These are phyloP conservation scores for Petrophora chlorosata DNA, from an alignment of 2,888 invertebrate species.

Conservation along the genomic window DNA sequence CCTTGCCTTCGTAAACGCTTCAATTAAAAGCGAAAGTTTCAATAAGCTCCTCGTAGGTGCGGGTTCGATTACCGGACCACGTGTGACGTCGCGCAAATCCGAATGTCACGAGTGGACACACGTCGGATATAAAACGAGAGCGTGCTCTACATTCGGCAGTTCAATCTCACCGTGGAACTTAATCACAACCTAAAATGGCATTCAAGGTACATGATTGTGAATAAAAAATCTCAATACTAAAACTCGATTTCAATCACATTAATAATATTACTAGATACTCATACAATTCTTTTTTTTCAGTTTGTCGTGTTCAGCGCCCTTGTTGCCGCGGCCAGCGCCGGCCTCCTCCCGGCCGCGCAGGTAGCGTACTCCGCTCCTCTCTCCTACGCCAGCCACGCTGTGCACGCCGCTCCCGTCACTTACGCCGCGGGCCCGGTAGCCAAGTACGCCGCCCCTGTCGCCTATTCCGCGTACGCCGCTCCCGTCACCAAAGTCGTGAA, in stretches of 20 bases:
- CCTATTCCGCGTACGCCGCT: slow-evolving; percentile 52
- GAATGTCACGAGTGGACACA: slow-evolving; percentile 55
- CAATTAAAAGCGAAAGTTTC: slow-evolving; percentile 73
- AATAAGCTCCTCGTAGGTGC: slow-evolving; percentile 57
- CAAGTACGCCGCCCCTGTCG: slow-evolving; percentile 44
- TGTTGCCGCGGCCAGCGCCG: slow-evolving; percentile 55
- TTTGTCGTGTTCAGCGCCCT: slow-evolving; percentile 56
- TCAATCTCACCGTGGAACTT: slow-evolving; percentile 54
- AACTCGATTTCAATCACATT: neutral
- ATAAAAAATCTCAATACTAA: neutral
- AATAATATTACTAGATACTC: slow-evolving; percentile 2
- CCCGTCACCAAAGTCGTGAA: slow-evolving; percentile 43
- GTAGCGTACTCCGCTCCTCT: slow-evolving; percentile 49
- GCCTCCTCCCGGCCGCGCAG: slow-evolving; percentile 49
- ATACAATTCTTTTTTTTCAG: slow-evolving; percentile 44
- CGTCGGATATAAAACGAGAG: slow-evolving; percentile 61
- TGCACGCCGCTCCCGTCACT: slow-evolving; percentile 42
- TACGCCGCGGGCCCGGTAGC: slow-evolving; percentile 44
- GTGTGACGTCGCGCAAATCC: slow-evolving; percentile 56
- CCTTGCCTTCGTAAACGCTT: slow-evolving; percentile 59
- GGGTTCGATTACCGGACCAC: slow-evolving; percentile 55
- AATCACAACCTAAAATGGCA: slow-evolving; percentile 62
- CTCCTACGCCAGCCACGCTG: slow-evolving; percentile 42
- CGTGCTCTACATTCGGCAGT: slow-evolving; percentile 54
- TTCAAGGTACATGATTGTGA: slow-evolving; percentile 57